Conservation (phyloP, 2,888 invertebrate species). For the Acronicta psi region DNA sequence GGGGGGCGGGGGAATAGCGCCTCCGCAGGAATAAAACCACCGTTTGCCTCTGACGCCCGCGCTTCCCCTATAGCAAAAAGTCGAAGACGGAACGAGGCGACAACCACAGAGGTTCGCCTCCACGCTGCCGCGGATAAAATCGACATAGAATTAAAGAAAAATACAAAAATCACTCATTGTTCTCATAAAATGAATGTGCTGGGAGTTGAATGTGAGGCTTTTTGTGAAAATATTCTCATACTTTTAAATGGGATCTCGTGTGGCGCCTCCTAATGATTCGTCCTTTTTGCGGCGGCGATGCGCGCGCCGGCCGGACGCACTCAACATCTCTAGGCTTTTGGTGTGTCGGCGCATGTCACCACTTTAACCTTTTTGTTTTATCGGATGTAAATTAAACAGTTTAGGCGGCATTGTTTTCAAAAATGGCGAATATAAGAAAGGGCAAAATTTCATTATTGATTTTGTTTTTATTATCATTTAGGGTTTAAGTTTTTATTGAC, state of each 20-base stretch:
- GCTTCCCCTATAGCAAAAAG: conserved; percentile 83
- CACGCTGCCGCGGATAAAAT: conserved; percentile 86
- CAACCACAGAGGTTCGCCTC: conserved; percentile 84
- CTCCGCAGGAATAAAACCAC: conserved; percentile 76
- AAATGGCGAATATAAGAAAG: conserved; percentile 56
- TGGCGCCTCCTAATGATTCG: conserved; percentile 89
- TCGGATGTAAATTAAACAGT: conserved; percentile 86
- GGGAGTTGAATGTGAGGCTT: conserved; percentile 88
- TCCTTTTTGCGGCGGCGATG: conserved; percentile 84
- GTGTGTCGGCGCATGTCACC: conserved; percentile 86
- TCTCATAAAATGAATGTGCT: conserved; percentile 89
- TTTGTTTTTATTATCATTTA: conserved; percentile 48
- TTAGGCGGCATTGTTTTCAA: conserved; percentile 83
- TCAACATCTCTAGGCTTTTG: conserved; percentile 82
- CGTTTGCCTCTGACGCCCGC: conserved; percentile 82
- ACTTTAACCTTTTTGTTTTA: conserved; percentile 79
- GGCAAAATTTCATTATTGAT: conserved; percentile 64
- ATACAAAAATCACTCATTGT: conserved; percentile 89
- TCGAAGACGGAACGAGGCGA: conserved; percentile 85
- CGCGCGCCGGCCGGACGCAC: conserved; percentile 73
- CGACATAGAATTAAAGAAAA: conserved; percentile 89
- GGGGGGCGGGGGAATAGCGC: conserved; percentile 67
- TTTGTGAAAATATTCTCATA: conserved; percentile 89
- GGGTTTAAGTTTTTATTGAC: conserved; percentile 7
- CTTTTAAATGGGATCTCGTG: conserved; percentile 89